Evolutionary conservation across 2,888 invertebrate species (phyloP).

Genomic region (Nephrotoma appendiculata): DNA sequence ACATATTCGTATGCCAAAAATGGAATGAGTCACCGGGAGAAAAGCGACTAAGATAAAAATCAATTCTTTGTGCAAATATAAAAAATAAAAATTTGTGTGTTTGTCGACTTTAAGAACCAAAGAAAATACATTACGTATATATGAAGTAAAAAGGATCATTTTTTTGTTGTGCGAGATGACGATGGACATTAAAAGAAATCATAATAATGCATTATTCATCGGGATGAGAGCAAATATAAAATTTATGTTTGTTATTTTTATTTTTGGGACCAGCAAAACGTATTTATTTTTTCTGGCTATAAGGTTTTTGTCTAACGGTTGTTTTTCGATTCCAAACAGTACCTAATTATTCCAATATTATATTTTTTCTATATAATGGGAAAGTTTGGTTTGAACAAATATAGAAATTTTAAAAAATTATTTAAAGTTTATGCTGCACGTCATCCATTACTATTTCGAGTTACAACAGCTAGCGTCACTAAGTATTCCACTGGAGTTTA

Average conservation of each 20-base stretch:
- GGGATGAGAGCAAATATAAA: neutral
- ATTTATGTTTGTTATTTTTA: neutral
- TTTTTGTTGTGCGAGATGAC: neutral
- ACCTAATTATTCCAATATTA: neutral
- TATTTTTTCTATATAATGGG: neutral
- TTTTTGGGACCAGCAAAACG: neutral
- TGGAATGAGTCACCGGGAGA: neutral
- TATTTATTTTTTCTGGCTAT: neutral
- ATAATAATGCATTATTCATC: neutral
- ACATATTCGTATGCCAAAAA: neutral
- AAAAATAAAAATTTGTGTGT: neutral
- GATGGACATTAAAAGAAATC: neutral
- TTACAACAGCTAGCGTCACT: no score
- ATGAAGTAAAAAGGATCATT: neutral
- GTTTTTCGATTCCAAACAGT: neutral
- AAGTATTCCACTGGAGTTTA: no score
- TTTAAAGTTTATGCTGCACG: no score
- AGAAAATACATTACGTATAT: neutral
- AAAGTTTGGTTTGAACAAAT: neutral
- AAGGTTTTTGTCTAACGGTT: neutral
- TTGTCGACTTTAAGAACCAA: neutral
- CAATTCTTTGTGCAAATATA: neutral
- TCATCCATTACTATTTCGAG: no score
- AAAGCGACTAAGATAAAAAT: neutral
- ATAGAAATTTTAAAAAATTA: neutral